Conservation (phyloP, 2,113 vertebrate genomes). For the Martes martes region DNA sequence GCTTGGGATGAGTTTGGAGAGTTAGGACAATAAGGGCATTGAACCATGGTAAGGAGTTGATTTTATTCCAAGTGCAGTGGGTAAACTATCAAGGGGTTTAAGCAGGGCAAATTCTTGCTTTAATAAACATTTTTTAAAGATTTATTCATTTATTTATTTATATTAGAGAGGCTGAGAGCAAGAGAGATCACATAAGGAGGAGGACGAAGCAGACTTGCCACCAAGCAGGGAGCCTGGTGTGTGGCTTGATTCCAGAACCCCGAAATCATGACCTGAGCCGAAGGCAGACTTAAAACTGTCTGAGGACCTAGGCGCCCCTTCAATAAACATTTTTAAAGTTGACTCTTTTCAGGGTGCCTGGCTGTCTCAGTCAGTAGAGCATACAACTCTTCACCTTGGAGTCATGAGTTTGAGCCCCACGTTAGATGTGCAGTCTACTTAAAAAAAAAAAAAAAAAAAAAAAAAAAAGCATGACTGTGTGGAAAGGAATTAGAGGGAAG, state of each 20-base stretch:
- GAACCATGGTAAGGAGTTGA: not conserved
- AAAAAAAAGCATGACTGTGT: not conserved
- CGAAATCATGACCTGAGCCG: not conserved
- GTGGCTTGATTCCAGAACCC: not conserved
- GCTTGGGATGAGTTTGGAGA: not conserved
- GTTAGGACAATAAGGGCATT: not conserved
- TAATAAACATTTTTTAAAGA: not conserved
- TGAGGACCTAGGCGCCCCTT: not conserved
- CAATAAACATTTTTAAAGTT: not conserved
- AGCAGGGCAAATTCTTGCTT: not conserved
- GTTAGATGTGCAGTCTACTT: not conserved
- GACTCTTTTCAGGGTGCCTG: not conserved
- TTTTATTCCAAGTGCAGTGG: not conserved
- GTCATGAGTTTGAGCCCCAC: not conserved
- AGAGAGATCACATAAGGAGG: not conserved
- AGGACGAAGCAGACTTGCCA: not conserved
- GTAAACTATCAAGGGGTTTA: constrained; percentile 3
- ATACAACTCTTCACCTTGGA: not conserved
- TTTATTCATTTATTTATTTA: not conserved
- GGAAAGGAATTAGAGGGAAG: not conserved
- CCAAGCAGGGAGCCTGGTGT: not conserved
- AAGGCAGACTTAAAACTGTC: not conserved
- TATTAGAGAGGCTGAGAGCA: not conserved
- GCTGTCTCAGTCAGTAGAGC: not conserved
- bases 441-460: not conserved